phyloP scores from a whole-genome alignment of 2,113 vertebrate genomes.

The Neogobius melanostomus region DNA sequence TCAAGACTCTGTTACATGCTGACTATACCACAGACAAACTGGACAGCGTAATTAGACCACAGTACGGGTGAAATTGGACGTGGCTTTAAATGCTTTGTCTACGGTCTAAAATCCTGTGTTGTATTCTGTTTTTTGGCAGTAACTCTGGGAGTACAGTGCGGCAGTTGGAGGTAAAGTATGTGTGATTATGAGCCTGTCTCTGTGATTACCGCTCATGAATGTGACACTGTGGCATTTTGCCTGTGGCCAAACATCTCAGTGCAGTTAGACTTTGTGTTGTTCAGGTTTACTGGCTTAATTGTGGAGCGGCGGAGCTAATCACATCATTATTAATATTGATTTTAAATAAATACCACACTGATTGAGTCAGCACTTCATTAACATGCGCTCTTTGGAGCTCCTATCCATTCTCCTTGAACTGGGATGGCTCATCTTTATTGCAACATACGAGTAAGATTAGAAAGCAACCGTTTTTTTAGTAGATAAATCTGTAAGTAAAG shows the following conservation, averaged over 20 bases:
- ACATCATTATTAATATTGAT: slow-evolving; percentile 14
- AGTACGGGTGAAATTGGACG: not conserved
- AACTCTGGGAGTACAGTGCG: no score
- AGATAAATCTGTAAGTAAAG: no score
- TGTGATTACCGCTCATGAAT: slow-evolving; percentile 2
- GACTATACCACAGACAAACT: not conserved
- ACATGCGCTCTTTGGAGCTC: not conserved
- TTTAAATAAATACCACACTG: slow-evolving; percentile 6
- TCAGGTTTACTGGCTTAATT: not conserved
- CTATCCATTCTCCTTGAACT: not conserved
- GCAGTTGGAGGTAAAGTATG: not conserved
- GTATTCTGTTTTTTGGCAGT: not conserved
- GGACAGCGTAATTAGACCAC: not conserved
- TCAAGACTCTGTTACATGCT: not conserved
- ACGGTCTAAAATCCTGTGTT: not conserved
- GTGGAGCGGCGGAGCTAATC: slow-evolving; percentile 1
- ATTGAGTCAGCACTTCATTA: slow-evolving; percentile 11
- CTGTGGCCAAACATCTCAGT: slow-evolving; percentile 6
- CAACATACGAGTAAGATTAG: not conserved
- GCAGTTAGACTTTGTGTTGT: not conserved
- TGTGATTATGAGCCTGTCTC: not conserved
- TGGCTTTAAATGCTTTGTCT: not conserved
- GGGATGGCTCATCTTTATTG: not conserved
- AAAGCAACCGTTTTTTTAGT: not conserved
- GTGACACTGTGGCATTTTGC: slow-evolving; percentile 5